A percentile compares a stretch with the other conserved stretches of the same genome.
phyloP scores from a whole-genome alignment of 2,797 vertebrate species.

The Gouania willdenowi region DNA sequence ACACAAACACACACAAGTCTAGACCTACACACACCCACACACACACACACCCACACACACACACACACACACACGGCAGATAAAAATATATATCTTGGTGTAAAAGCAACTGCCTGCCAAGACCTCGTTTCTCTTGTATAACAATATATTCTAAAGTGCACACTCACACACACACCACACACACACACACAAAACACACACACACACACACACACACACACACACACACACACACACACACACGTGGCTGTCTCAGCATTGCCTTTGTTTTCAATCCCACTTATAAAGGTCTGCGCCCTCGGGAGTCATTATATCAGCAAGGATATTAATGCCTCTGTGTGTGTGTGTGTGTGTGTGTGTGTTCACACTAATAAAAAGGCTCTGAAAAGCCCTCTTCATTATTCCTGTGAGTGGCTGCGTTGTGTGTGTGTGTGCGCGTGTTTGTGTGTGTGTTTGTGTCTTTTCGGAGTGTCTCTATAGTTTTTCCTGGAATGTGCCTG shows the following conservation, averaged over 20 bases:
- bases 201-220: too few relatives aligned
- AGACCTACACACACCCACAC: slow-evolving; percentile 1
- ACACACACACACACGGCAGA: not conserved
- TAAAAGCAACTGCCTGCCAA: slow-evolving; percentile 62
- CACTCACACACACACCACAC: too few relatives aligned
- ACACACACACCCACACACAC: slow-evolving; percentile 4
- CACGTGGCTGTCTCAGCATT: slow-evolving; percentile 48
- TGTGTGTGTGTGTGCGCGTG: slow-evolving; percentile 1
- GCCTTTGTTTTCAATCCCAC: slow-evolving; percentile 75
- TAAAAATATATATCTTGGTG: slow-evolving; percentile 49
- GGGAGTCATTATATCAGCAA: slow-evolving; percentile 61
- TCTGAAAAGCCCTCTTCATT: slow-evolving; percentile 10
- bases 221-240: too few relatives aligned
- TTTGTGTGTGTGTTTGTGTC: not conserved
- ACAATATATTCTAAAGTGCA: slow-evolving; percentile 77
- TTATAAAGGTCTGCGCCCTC: slow-evolving; percentile 68
- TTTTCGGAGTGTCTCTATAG: not conserved
- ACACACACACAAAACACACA: too few relatives aligned
- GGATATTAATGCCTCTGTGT: slow-evolving; percentile 47
- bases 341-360: slow-evolving; percentile 10
- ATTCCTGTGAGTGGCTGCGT: not conserved
- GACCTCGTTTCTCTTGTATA: slow-evolving; percentile 62
- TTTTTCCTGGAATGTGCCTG: too few relatives aligned
- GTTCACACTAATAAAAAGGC: slow-evolving; percentile 21
- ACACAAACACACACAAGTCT: slow-evolving; percentile 1